Conservation (phyloP, 2,113 vertebrate species). For the Passerina amoena region DNA sequence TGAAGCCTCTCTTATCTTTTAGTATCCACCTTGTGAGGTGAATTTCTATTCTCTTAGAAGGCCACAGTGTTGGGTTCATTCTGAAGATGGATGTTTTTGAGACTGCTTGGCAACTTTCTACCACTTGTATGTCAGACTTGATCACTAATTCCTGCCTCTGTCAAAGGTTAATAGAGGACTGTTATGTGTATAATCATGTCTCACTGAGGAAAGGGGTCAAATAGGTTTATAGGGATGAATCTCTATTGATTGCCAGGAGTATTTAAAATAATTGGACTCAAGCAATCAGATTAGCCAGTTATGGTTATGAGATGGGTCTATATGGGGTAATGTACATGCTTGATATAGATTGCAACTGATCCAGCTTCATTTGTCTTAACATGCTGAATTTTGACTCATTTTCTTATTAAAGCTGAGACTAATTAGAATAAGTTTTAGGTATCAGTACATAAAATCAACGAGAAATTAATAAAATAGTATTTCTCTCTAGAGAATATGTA, state of each 20-base stretch:
- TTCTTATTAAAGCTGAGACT: not conserved
- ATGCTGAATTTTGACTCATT: not conserved
- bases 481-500: not conserved
- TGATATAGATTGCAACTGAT: not conserved
- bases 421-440: not conserved
- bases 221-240: slow-evolving; percentile 13
- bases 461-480: not conserved
- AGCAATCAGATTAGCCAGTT: not conserved
- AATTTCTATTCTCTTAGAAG: not conserved
- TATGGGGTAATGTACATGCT: not conserved
- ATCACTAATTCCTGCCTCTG: slow-evolving; percentile 14
- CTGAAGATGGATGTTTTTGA: not conserved
- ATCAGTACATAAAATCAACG: not conserved
- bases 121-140: not conserved
- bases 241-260: slow-evolving; percentile 27
- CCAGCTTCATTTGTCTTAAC: not conserved
- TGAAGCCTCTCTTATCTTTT: slow-evolving; percentile 17
- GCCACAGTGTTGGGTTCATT: not conserved
- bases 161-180: slow-evolving; percentile 47
- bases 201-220: not conserved
- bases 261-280: slow-evolving; percentile 46
- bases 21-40: not conserved
- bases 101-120: not conserved
- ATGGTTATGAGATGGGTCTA: not conserved
- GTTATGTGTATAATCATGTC: not conserved